phyloP scores from a whole-genome alignment of 2,888 invertebrate species.

The Chloroclysta siterata region DNA sequence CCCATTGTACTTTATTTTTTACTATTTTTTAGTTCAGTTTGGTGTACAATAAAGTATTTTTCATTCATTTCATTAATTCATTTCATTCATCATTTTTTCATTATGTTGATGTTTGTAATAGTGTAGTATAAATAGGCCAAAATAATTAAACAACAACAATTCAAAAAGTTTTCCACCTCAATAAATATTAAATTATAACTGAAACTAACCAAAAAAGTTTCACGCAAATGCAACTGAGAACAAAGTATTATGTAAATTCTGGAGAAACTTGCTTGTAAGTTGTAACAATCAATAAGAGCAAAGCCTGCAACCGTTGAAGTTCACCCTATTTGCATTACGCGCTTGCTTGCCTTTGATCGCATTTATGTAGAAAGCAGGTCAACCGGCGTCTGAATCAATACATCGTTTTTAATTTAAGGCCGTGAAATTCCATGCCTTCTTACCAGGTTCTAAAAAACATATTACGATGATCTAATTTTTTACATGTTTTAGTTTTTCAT shows the following conservation, averaged over 20 bases:
- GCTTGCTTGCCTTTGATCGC: constrained; percentile 43
- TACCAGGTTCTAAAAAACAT: too few species aligned
- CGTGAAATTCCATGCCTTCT: too few species aligned
- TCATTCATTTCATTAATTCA: too few species aligned
- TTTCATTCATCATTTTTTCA: too few species aligned
- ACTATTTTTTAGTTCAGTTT: too few species aligned
- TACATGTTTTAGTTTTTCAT: too few species aligned
- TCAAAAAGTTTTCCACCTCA: neutral
- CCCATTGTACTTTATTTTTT: too few species aligned
- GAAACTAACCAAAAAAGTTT: constrained; percentile 25
- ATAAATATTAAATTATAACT: constrained; percentile 14
- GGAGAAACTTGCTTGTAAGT: constrained; percentile 44
- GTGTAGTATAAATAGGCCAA: too few species aligned
- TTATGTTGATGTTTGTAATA: too few species aligned
- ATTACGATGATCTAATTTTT: too few species aligned
- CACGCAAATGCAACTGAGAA: constrained; percentile 25
- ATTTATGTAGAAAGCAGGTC: constrained; percentile 9
- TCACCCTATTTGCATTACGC: constrained; percentile 60
- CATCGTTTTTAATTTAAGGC: too few species aligned
- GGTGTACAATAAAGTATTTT: too few species aligned
- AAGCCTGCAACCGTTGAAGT: constrained; percentile 60
- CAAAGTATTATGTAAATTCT: constrained; percentile 31
- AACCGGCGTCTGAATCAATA: neutral
- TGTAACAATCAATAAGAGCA: constrained; percentile 59
- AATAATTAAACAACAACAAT: neutral